phyloP scores from a whole-genome alignment of 1,140 invertebrate species.

The Drosophila ogumai region DNA sequence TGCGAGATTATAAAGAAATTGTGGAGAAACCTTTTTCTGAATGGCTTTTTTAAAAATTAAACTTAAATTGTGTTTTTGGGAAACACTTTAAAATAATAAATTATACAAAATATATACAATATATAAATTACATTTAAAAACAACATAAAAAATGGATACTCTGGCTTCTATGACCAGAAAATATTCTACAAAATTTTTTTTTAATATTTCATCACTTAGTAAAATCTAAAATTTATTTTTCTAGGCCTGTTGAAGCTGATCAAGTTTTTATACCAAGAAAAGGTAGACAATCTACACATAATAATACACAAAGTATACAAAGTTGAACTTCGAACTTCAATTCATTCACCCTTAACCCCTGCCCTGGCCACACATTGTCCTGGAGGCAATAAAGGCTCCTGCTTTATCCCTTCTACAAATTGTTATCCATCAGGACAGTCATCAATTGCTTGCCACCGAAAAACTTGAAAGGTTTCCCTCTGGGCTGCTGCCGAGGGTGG shows the following conservation, averaged over 20 bases:
- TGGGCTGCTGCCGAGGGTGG: slow-evolving; percentile 13
- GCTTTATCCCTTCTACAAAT: slow-evolving; percentile 15
- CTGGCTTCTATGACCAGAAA: not conserved
- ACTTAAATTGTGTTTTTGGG: not conserved
- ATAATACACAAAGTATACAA: not conserved
- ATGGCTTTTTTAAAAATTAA: not conserved
- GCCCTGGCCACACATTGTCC: not conserved
- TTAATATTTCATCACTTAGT: no score
- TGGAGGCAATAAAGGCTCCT: slow-evolving; percentile 1
- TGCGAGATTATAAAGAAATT: not conserved
- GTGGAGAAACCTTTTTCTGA: not conserved
- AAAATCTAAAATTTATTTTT: no score
- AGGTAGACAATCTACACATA: not conserved
- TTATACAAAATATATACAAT: no score
- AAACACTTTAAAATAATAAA: no score
- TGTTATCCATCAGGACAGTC: slow-evolving; percentile 30
- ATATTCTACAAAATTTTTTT: no score
- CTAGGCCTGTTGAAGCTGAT: not conserved
- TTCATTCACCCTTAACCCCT: not conserved
- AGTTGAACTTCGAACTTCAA: not conserved
- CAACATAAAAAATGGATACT: not conserved
- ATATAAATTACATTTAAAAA: no score
- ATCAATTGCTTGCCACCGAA: slow-evolving; percentile 33
- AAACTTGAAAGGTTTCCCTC: slow-evolving; percentile 26
- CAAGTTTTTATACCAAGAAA: not conserved